Percentiles rank a stretch among this genome's conserved stretches.
Evolutionary conservation across 2,113 vertebrate genomes (phyloP).

Genomic region (Manacus vitellinus): DNA sequence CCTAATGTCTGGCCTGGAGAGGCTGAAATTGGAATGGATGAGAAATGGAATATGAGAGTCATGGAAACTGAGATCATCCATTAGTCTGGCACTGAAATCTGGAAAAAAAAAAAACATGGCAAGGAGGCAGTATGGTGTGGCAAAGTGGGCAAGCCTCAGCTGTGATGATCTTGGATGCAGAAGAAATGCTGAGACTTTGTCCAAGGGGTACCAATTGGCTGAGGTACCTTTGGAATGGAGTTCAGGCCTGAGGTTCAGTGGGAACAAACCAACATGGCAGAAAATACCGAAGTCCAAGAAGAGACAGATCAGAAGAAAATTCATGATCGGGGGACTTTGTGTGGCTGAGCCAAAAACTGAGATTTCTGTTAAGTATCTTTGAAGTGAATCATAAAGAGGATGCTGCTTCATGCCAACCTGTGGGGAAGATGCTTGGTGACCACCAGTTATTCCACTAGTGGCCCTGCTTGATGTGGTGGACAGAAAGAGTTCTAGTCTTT

Average conservation of each 20-base stretch:
- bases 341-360: background rate
- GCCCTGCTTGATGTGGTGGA: background rate
- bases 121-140: background rate
- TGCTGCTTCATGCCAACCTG: background rate
- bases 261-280: background rate
- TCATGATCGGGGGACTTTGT: background rate
- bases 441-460: background rate
- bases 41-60: background rate
- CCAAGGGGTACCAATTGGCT: background rate
- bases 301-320: background rate
- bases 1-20: background rate
- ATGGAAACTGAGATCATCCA: background rate
- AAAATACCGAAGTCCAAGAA: background rate
- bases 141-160: background rate
- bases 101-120: background rate
- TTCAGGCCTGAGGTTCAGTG: background rate
- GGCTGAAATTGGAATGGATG: background rate
- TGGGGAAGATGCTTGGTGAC: background rate
- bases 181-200: background rate
- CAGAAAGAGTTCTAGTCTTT: background rate
- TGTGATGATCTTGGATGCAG: background rate
- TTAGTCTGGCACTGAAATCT: background rate
- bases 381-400: background rate
- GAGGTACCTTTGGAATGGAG: background rate
- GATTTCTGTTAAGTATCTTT: background rate